These are phyloP conservation scores for Eonycteris spelaea DNA, from an alignment of 2,113 vertebrate genomes.

Conservation along the genomic window DNA sequence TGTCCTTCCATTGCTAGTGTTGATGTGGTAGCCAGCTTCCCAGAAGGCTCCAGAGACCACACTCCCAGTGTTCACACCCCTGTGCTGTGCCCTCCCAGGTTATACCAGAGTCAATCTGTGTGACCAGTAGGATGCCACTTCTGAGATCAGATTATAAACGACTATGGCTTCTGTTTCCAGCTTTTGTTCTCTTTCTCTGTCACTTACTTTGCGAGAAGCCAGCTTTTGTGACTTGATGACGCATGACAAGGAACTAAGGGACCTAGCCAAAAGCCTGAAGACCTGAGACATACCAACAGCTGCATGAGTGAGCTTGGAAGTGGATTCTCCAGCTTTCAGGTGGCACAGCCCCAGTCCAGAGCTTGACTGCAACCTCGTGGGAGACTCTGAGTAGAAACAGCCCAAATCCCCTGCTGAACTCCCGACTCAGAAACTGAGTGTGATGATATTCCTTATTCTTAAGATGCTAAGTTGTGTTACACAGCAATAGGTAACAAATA, in stretches of 20 bases:
- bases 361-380: neutral
- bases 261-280: neutral
- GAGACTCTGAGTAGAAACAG: neutral
- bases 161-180: neutral
- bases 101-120: neutral
- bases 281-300: neutral
- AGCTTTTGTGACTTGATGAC: neutral
- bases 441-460: neutral
- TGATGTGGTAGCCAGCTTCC: accelerated
- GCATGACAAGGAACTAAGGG: neutral
- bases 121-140: neutral
- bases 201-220: neutral
- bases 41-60: neutral
- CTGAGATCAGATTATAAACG: neutral
- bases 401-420: neutral
- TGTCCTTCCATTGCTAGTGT: neutral
- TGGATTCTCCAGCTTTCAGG: neutral
- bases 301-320: neutral
- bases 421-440: neutral
- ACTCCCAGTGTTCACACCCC: accelerated
- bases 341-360: neutral
- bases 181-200: neutral
- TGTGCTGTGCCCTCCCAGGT: neutral
- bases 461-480: neutral
- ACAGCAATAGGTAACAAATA: neutral